Evolutionary conservation across 37 sponge, comb jelly and placozoan species (phyloP).

Genomic region (Spongia lamella): DNA sequence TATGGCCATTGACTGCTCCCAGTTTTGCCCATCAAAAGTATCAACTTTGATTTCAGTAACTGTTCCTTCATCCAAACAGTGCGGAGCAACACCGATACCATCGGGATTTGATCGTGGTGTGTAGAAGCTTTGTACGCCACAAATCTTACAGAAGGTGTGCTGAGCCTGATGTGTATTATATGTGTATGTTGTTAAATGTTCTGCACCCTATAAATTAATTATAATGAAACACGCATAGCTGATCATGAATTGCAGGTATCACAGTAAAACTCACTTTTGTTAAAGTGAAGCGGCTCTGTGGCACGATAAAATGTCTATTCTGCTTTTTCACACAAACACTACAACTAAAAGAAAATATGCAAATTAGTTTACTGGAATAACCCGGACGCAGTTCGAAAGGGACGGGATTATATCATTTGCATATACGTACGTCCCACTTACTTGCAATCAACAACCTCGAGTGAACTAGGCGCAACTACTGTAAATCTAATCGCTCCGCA

Average conservation of each 20-base stretch:
- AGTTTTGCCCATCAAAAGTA: conserved; percentile 82
- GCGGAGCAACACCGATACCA: conserved; percentile 71
- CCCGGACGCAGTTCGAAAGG: too few species aligned
- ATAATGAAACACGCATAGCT: neutral
- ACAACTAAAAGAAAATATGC: conserved; percentile 53
- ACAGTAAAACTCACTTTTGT: conserved; percentile 30
- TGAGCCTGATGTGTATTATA: conserved; percentile 92
- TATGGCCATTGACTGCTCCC: conserved; percentile 65
- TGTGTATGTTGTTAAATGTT: conserved; percentile 72
- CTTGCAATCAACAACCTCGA: conserved; percentile 87
- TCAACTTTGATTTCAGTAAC: conserved; percentile 32
- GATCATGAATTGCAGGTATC: neutral
- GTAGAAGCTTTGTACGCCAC: conserved; percentile 97
- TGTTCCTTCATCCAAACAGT: conserved; percentile 78
- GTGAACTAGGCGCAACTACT: conserved; percentile 63
- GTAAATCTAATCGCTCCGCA: conserved; percentile 89
- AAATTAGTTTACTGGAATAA: too few species aligned
- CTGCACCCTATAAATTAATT: conserved; percentile 52
- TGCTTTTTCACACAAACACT: conserved; percentile 86
- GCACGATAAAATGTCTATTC: conserved; percentile 91
- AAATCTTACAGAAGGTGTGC: conserved; percentile 88
- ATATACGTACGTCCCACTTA: conserved; percentile 10
- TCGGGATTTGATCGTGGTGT: conserved; percentile 94
- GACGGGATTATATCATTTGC: too few species aligned
- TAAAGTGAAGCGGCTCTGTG: conserved; percentile 75